Evolutionary conservation across 2,797 vertebrate species (phyloP).

Genomic region (Antennarius maculatus): DNA sequence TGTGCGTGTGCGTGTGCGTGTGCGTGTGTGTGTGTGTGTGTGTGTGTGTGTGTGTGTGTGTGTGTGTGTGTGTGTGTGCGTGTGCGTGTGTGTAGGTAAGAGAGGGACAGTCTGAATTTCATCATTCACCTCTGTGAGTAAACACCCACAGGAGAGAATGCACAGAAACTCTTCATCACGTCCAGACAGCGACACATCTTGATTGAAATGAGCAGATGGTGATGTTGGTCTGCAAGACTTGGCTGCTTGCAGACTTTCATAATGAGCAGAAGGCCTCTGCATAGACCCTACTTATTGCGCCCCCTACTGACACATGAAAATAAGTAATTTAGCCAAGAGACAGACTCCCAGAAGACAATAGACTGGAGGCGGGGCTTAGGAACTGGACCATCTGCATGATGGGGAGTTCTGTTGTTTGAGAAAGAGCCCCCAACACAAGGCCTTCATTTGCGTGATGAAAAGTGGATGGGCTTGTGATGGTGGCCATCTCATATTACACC

Average conservation of each 20-base stretch:
- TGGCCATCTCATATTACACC: conserved; percentile 29
- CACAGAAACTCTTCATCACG: conserved; percentile 7
- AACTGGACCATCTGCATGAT: conserved; percentile 73
- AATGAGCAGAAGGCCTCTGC: conserved; percentile 35
- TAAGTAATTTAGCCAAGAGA: conserved; percentile 69
- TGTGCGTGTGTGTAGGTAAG: conserved; percentile 22
- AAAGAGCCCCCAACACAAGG: conserved; percentile 5
- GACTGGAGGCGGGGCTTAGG: conserved; percentile 76
- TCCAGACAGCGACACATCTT: background rate
- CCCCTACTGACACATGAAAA: conserved; percentile 57
- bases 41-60: conserved; percentile 6
- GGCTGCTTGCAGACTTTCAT: conserved; percentile 18
- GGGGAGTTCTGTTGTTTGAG: conserved; percentile 39
- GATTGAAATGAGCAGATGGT: background rate
- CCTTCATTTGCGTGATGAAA: conserved; percentile 62
- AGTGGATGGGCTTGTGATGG: conserved; percentile 26
- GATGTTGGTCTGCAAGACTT: conserved; percentile 6
- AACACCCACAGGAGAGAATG: conserved; percentile 1
- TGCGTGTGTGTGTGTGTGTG: conserved; percentile 6
- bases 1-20: conserved; percentile 9
- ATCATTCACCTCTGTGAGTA: conserved; percentile 16
- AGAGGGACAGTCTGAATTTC: conserved; percentile 25
- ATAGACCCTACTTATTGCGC: conserved; percentile 47
- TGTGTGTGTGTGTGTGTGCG: conserved; percentile 6
- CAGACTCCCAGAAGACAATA: conserved; percentile 81